phyloP scores from a whole-genome alignment of 2,888 invertebrate species.

The Gonocerus acuteangulatus region DNA sequence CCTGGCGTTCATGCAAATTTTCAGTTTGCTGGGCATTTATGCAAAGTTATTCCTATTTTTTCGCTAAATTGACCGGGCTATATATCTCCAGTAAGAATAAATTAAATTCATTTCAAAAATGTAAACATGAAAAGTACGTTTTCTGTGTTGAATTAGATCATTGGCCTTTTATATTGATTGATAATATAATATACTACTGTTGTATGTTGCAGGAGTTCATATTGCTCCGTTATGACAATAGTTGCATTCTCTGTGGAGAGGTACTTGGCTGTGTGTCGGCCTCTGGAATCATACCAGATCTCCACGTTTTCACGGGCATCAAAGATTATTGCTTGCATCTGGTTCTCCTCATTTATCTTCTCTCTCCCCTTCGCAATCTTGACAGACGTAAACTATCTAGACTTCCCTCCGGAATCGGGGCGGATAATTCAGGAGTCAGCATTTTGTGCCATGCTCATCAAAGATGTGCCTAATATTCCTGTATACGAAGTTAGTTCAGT shows the following conservation, averaged over 20 bases:
- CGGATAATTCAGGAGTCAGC: slow-evolving; percentile 61
- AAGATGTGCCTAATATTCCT: slow-evolving; percentile 53
- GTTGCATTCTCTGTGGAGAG: slow-evolving; percentile 87
- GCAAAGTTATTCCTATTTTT: too few relatives aligned
- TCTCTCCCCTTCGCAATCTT: slow-evolving; percentile 71
- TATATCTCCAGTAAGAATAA: too few relatives aligned
- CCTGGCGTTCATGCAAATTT: too few relatives aligned
- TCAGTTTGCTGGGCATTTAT: too few relatives aligned
- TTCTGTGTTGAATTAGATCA: too few relatives aligned
- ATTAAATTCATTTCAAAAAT: too few relatives aligned
- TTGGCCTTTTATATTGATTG: too few relatives aligned
- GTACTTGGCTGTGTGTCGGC: slow-evolving; percentile 85
- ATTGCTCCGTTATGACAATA: slow-evolving; percentile 84
- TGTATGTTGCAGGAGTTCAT: slow-evolving; percentile 61
- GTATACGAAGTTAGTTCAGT: slow-evolving; percentile 73
- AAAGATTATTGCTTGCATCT: slow-evolving; percentile 66
- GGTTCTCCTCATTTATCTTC: slow-evolving; percentile 65
- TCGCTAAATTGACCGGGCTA: too few relatives aligned
- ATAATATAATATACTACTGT: too few relatives aligned
- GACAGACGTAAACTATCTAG: slow-evolving; percentile 65
- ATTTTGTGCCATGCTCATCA: slow-evolving; percentile 65
- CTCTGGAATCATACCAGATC: slow-evolving; percentile 72
- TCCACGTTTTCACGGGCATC: slow-evolving; percentile 73
- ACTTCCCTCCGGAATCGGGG: slow-evolving; percentile 57
- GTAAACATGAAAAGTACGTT: too few relatives aligned